These are phyloP conservation scores for Ammodytes marinus DNA, from an alignment of 2,113 vertebrate genomes.

Conservation along the genomic window DNA sequence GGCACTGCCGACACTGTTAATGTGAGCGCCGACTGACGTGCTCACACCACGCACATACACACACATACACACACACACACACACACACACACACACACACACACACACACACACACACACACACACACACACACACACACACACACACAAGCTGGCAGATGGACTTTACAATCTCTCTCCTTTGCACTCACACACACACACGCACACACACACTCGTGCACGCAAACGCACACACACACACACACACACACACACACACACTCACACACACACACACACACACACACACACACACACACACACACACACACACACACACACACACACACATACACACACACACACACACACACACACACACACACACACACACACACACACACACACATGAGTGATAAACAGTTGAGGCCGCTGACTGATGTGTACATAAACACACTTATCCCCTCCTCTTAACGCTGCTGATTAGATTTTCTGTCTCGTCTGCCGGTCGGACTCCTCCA, in stretches of 20 bases:
- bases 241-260: conserved; percentile 12
- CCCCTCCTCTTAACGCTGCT: conserved; percentile 38
- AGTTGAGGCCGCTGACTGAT: conserved; percentile 48
- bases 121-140: conserved; percentile 6
- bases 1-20: conserved; percentile 5
- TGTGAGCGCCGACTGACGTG: conserved; percentile 27
- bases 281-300: background rate
- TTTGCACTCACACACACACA: background rate
- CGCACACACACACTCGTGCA: background rate
- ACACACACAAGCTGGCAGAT: background rate
- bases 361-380: conserved; percentile 30
- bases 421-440: conserved; percentile 56
- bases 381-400: conserved; percentile 18
- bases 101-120: conserved; percentile 1
- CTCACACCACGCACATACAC: background rate
- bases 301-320: conserved; percentile 5
- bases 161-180: background rate
- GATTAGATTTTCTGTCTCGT: conserved; percentile 39
- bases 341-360: background rate
- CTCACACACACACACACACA: conserved; percentile 7
- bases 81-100: background rate
- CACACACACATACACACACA: conserved; percentile 18
- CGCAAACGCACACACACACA: conserved; percentile 17
- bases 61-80: conserved; percentile 18
- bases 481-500: conserved; percentile 41